phyloP scores from a whole-genome alignment of 2,113 vertebrate genomes.

The Ivindomyrus marchei region DNA sequence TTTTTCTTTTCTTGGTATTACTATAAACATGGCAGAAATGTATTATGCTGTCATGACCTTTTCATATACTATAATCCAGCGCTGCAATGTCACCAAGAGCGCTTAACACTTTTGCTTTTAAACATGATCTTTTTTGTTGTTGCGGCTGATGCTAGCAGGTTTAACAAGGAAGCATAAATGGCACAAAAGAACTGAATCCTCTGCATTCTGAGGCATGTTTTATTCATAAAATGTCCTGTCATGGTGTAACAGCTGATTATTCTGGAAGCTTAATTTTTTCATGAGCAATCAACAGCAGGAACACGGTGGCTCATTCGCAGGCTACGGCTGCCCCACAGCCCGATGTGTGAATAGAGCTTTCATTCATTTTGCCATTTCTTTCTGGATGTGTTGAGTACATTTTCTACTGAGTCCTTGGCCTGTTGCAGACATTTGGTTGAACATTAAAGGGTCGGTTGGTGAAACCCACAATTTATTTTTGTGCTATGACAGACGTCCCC shows the following conservation, averaged over 20 bases:
- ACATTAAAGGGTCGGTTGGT: neutral
- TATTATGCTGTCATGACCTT: neutral
- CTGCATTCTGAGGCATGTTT: constrained; percentile 3
- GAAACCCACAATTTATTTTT: neutral
- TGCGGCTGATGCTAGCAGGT: neutral
- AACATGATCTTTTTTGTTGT: neutral
- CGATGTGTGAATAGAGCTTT: neutral
- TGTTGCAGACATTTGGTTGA: neutral
- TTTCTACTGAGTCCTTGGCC: neutral
- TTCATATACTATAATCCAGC: neutral
- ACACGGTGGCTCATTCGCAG: neutral
- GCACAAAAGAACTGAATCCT: neutral
- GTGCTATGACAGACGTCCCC: neutral
- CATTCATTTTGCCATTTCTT: neutral
- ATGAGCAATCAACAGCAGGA: constrained; percentile 1
- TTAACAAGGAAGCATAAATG: constrained; percentile 7
- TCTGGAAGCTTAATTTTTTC: neutral
- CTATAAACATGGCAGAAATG: neutral
- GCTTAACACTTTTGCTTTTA: neutral
- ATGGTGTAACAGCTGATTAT: neutral
- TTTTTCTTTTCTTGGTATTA: neutral
- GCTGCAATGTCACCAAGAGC: neutral
- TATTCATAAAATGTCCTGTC: constrained; percentile 19
- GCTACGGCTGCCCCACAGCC: neutral
- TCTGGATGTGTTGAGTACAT: neutral